These are phyloP conservation scores for Gobionotothen gibberifrons DNA, from an alignment of 2,797 vertebrate species.

Conservation along the genomic window DNA sequence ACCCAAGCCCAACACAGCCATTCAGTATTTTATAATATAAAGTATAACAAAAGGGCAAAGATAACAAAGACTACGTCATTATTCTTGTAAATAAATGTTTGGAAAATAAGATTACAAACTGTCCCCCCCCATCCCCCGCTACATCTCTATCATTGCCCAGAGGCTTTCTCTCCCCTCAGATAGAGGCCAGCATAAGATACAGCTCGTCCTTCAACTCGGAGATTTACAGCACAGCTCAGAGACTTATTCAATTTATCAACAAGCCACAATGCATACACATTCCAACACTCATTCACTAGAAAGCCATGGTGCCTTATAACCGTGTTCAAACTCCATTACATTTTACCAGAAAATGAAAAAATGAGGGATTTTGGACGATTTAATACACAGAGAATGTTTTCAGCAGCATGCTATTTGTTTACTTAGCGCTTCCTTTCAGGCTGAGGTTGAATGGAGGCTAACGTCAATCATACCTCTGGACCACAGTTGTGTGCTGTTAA, in stretches of 20 bases:
- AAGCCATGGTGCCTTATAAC: constrained; percentile 51
- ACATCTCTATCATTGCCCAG: constrained; percentile 55
- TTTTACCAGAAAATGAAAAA: constrained; percentile 53
- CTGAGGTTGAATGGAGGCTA: constrained; percentile 80
- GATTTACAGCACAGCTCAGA: constrained; percentile 78
- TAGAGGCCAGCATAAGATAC: constrained; percentile 65
- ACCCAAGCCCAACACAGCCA: background rate
- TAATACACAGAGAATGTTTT: constrained; percentile 66
- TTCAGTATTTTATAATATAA: constrained; percentile 20
- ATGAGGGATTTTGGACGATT: constrained; percentile 45
- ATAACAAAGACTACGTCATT: constrained; percentile 31
- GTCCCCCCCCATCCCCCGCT: constrained; percentile 50
- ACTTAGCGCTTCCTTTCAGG: constrained; percentile 77
- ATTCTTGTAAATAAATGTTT: constrained; percentile 26
- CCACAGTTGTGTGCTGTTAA: constrained; percentile 77
- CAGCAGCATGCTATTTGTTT: constrained; percentile 79
- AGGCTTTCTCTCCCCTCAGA: constrained; percentile 69
- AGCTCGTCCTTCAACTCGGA: constrained; percentile 80
- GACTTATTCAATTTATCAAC: constrained; percentile 79
- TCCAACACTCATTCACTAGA: constrained; percentile 56
- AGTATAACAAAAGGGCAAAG: background rate
- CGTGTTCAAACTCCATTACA: constrained; percentile 59
- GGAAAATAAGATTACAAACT: constrained; percentile 50
- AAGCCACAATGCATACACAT: constrained; percentile 74
- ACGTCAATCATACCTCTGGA: constrained; percentile 79